Evolutionary conservation across 1,140 invertebrate genomes (phyloP).

Genomic region (Drosophila repletoides): DNA sequence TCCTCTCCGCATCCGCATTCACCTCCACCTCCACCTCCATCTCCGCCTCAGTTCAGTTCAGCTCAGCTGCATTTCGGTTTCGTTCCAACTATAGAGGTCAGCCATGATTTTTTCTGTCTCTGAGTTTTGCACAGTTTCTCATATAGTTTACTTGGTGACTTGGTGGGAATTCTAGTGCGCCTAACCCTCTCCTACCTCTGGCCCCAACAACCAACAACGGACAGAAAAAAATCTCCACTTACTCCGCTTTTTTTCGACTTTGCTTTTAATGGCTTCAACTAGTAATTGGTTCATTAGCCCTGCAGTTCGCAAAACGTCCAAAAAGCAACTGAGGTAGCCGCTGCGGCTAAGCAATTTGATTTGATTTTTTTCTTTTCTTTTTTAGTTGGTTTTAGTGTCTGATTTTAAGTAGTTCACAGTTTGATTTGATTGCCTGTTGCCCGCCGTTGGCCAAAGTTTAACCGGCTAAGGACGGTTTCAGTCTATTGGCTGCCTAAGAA

Average conservation of each 20-base stretch:
- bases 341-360: constrained; percentile 50
- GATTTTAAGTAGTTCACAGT: constrained; percentile 44
- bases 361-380: constrained; percentile 33
- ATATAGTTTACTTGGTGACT: constrained; percentile 31
- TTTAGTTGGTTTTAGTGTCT: constrained; percentile 42
- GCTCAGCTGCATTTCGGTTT: constrained; percentile 64
- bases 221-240: no score
- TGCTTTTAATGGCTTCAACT: constrained; percentile 68
- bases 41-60: no score
- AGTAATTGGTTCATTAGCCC: constrained; percentile 75
- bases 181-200: not conserved
- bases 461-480: constrained; percentile 12
- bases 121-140: constrained; percentile 9
- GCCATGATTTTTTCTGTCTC: constrained; percentile 61
- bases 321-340: constrained; percentile 40
- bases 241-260: no score
- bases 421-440: constrained; percentile 22
- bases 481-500: constrained; percentile 2
- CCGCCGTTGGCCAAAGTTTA: constrained; percentile 17
- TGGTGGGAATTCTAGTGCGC: constrained; percentile 65
- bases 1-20: no score
- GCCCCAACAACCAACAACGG: no score
- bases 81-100: constrained; percentile 64
- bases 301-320: constrained; percentile 33
- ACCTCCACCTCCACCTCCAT: no score